Conservation (phyloP, 2,888 invertebrate species). For the Drosophila merina region DNA sequence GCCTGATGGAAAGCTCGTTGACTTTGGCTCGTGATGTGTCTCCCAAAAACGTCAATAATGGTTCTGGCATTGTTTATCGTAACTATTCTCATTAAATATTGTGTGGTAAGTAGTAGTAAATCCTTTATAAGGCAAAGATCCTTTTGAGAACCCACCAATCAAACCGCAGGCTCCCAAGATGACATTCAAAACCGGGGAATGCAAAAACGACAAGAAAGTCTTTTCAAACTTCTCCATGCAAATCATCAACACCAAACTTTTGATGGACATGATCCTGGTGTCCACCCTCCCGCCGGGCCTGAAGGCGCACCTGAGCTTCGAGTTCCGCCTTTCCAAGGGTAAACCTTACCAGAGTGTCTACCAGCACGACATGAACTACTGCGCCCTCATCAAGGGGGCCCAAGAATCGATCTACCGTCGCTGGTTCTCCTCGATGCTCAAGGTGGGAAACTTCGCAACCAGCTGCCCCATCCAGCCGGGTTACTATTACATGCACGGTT, state of each 20-base stretch:
- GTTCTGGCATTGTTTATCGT: slow-evolving; percentile 5
- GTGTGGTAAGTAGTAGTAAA: slow-evolving; percentile 37
- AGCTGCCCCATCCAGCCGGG: slow-evolving; percentile 58
- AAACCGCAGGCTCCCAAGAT: slow-evolving; percentile 42
- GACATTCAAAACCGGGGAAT: slow-evolving; percentile 45
- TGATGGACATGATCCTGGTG: slow-evolving; percentile 43
- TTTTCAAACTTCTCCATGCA: slow-evolving; percentile 60
- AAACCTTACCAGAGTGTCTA: slow-evolving; percentile 55
- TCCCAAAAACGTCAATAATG: background rate
- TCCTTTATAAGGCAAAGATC: background rate
- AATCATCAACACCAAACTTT: slow-evolving; percentile 32
- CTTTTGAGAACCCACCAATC: background rate
- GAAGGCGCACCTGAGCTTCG: slow-evolving; percentile 60
- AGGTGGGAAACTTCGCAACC: slow-evolving; percentile 55
- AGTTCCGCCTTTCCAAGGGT: slow-evolving; percentile 43
- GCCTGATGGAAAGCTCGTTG: slow-evolving; percentile 8
- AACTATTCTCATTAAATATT: background rate
- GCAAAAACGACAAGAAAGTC: slow-evolving; percentile 32
- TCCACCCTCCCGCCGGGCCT: slow-evolving; percentile 36
- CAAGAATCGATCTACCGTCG: slow-evolving; percentile 56
- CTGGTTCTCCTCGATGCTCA: slow-evolving; percentile 52
- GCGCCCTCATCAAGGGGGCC: slow-evolving; percentile 44
- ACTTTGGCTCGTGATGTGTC: slow-evolving; percentile 19
- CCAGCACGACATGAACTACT: slow-evolving; percentile 64
- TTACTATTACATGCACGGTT: slow-evolving; percentile 57